These are phyloP conservation scores for Centropus bengalensis DNA, from an alignment of 2,113 vertebrate species.

Conservation along the genomic window DNA sequence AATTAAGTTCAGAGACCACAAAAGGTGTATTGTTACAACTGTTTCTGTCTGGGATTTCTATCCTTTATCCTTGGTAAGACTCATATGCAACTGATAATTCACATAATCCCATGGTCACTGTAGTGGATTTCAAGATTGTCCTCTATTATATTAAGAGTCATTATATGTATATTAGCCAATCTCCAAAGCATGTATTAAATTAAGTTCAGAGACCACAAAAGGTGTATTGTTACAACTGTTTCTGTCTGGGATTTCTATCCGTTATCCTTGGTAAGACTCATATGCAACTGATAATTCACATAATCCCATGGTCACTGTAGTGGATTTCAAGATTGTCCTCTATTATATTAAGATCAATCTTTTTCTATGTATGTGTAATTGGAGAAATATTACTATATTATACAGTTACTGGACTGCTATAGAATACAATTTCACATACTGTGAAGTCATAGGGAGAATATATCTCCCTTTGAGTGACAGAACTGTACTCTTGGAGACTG, in stretches of 20 bases:
- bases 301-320: not conserved
- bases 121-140: not conserved
- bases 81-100: constrained; percentile 11
- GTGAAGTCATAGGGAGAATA: not conserved
- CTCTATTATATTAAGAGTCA: constrained; percentile 42
- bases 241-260: not conserved
- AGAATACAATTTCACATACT: not conserved
- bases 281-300: constrained; percentile 1
- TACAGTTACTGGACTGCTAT: not conserved
- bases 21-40: not conserved
- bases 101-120: not conserved
- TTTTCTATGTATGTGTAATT: not conserved
- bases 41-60: not conserved
- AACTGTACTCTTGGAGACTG: not conserved
- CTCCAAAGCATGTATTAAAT: constrained; percentile 47
- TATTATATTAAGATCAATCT: constrained; percentile 10
- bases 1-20: constrained; percentile 57
- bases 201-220: constrained; percentile 51
- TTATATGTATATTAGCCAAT: constrained; percentile 56
- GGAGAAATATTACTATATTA: not conserved
- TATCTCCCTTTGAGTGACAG: not conserved
- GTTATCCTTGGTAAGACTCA: constrained; percentile 23
- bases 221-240: not conserved
- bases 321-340: not conserved
- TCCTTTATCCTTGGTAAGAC: constrained; percentile 4